phyloP scores from a whole-genome alignment of 2,113 vertebrate species.

The Cervus canadensis region DNA sequence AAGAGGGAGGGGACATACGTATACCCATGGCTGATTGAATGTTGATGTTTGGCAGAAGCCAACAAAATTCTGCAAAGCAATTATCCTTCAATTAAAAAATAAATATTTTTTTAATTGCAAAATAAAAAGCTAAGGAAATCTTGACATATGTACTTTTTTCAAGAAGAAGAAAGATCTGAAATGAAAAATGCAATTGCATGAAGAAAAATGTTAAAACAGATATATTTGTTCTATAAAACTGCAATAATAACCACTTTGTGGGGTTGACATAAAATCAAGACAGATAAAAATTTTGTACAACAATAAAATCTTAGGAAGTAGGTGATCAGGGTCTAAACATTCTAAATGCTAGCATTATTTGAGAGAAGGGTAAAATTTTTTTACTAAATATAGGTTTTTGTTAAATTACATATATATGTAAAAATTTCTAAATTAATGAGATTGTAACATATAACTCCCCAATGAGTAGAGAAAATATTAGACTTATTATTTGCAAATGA shows the following conservation, averaged over 20 bases:
- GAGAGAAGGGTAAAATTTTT: neutral
- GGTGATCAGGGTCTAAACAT: neutral
- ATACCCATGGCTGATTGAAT: neutral
- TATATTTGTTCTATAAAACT: neutral
- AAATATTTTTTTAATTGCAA: neutral
- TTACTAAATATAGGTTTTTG: neutral
- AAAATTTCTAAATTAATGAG: neutral
- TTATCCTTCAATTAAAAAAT: neutral
- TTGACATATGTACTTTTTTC: neutral
- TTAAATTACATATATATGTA: neutral
- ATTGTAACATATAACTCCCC: neutral
- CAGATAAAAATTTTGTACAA: neutral
- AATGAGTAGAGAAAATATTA: neutral
- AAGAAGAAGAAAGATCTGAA: neutral
- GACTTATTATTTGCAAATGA: neutral
- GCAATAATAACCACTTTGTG: neutral
- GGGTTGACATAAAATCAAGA: neutral
- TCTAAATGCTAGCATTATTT: neutral
- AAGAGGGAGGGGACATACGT: neutral
- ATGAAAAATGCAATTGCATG: neutral
- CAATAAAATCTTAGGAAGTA: neutral
- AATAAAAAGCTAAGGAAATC: neutral
- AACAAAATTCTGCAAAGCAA: neutral
- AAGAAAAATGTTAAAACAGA: neutral
- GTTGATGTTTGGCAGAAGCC: neutral